A percentile compares a stretch with the other conserved stretches of the same genome.
Conservation (phyloP, 2,888 invertebrate genomes). For the Sphinx pinastri region DNA sequence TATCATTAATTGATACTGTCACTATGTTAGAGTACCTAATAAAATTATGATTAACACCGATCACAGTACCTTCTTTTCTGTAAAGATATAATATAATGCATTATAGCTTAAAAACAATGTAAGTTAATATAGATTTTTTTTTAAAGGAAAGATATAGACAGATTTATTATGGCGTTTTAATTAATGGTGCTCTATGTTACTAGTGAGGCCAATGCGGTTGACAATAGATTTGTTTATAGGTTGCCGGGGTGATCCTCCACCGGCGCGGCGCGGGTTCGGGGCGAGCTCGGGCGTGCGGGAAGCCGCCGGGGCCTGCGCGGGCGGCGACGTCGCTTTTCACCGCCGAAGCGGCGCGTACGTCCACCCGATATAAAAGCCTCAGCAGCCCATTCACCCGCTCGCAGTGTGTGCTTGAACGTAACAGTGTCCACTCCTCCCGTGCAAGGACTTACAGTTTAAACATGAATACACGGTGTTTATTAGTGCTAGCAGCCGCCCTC, state of each 20-base stretch:
- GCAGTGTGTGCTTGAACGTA: conserved; percentile 83
- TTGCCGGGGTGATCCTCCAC: conserved; percentile 37
- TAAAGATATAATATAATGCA: background rate
- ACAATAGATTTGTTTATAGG: conserved; percentile 34
- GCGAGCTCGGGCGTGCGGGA: conserved; percentile 37
- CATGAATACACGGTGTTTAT: conserved; percentile 83
- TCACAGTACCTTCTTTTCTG: background rate
- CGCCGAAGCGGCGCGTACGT: conserved; percentile 66
- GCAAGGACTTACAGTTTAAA: conserved; percentile 79
- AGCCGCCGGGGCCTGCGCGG: conserved; percentile 51
- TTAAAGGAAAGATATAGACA: background rate
- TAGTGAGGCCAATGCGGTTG: conserved; percentile 26
- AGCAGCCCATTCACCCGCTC: conserved; percentile 82
- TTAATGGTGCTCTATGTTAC: background rate
- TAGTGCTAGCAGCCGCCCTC: conserved; percentile 86
- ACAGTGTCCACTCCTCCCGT: conserved; percentile 78
- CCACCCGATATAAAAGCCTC: conserved; percentile 81
- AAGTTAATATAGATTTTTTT: background rate
- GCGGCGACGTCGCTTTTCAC: conserved; percentile 73
- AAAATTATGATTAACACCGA: background rate
- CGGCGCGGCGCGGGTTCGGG: conserved; percentile 27
- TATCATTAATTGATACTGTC: conserved; percentile 7
- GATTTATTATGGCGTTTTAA: background rate
- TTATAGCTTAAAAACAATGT: background rate
- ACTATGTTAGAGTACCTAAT: background rate